Evolutionary conservation across 2,888 invertebrate species (phyloP), one percentile per base, ranked within the genome.

Genomic region (Ormia ochracea): DNA sequence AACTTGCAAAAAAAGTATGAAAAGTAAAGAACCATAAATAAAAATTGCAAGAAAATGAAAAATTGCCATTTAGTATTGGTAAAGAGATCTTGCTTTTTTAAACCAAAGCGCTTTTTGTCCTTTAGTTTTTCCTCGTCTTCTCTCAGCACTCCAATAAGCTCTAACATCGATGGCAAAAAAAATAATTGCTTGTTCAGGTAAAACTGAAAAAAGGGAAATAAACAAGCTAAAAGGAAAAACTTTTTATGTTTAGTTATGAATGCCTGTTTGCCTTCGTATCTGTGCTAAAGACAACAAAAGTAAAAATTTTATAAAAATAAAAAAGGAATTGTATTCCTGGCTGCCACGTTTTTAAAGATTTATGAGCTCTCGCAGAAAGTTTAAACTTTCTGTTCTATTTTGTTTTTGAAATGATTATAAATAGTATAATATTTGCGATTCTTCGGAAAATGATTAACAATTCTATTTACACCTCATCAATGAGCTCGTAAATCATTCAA

Each of bases 181-280:
- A 45, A 74, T 63, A 70, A 70, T 58, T 79, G 74, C 58, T 74
- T 74, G 61, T 65, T 52, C 69, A 79, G 74, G 74, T 74, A 69
- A 68, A 69, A 63, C 31, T 7, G 14, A 33, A 19, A 21, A 23
- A 9, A 43, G 17, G 4, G 28, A 19, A 21, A 21, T 2, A 9
- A 31, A 38, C 59, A 17, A 73, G 48, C 56, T 63, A 50, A 59
- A 54, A 58, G 48, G n/a, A 79, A 75, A 79, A 74, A 52, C n/a
- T n/a, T n/a, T 74, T 65, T 74, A 59, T 43, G 28, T 65, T 74
- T 58, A 43, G 43, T 70, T 74, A 52, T 72, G 41, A 45, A 19
- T 58, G 48, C 28, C 65, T 43, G 38, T 52, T 56, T 69, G 36
- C 50, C 61, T 19, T 59, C 33, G 50, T 14, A 66, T 48, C 7